Conservation (phyloP, 2,888 invertebrate genomes). For the Leptopilina myrica region DNA sequence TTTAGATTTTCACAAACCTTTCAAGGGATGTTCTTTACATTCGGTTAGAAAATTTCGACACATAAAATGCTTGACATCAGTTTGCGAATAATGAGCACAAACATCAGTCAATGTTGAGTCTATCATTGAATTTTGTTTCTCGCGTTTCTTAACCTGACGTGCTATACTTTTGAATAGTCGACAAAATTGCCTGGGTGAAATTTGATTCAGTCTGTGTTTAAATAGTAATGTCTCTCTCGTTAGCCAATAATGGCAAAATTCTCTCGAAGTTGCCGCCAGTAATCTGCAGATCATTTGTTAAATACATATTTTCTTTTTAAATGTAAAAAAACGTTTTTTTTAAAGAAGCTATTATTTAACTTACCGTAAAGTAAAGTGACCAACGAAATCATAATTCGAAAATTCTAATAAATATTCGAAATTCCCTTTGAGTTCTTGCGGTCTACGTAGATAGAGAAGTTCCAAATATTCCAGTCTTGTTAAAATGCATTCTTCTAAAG, state of each 20-base stretch:
- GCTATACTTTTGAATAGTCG: constrained; percentile 66
- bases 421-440: constrained; percentile 73
- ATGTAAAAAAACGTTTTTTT: no score
- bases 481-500: constrained; percentile 78
- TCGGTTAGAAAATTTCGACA: constrained; percentile 57
- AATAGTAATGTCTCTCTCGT: constrained; percentile 67
- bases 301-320: no score
- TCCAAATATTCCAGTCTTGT: constrained; percentile 79
- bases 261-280: constrained; percentile 65
- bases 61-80: constrained; percentile 62
- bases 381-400: constrained; percentile 80
- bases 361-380: constrained; percentile 80
- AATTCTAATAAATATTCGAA: constrained; percentile 80
- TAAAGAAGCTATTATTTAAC: constrained; percentile 45
- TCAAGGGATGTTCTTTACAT: constrained; percentile 61
- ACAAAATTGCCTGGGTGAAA: constrained; percentile 64
- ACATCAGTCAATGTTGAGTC: constrained; percentile 59
- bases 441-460: constrained; percentile 70
- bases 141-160: constrained; percentile 57
- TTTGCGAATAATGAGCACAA: constrained; percentile 59
- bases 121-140: constrained; percentile 50
- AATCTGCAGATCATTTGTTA: constrained; percentile 61
- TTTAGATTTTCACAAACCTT: constrained; percentile 59
- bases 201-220: constrained; percentile 63
- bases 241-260: constrained; percentile 67